Evolutionary conservation across 2,113 vertebrate genomes (phyloP).

Genomic region (Bos indicus): DNA sequence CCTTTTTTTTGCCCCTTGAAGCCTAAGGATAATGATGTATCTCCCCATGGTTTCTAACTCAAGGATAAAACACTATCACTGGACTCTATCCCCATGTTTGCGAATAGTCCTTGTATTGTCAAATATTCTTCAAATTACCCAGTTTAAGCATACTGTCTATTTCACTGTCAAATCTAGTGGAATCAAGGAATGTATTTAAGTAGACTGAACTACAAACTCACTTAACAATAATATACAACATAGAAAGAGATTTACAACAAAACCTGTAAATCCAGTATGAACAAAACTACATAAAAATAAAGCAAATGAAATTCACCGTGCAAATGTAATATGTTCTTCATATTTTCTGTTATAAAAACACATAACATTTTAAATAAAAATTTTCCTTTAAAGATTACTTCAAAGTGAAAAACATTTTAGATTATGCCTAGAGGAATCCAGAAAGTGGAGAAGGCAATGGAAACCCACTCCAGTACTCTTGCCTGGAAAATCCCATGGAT

Average conservation of each 20-base stretch:
- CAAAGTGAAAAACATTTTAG: not conserved
- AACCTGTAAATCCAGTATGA: not conserved
- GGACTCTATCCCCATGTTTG: not conserved
- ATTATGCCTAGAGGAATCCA: not conserved
- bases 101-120: not conserved
- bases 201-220: not conserved
- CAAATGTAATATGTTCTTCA: not conserved
- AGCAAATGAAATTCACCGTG: not conserved
- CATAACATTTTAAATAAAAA: not conserved
- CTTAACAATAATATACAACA: not conserved
- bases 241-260: not conserved
- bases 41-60: not conserved
- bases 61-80: not conserved
- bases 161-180: constrained; percentile 10
- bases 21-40: not conserved
- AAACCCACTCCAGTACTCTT: not conserved
- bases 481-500: not conserved
- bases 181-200: not conserved
- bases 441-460: not conserved
- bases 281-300: not conserved
- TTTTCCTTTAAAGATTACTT: not conserved
- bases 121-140: not conserved
- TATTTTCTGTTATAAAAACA: not conserved
- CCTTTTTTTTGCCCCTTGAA: not conserved
- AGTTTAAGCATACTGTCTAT: not conserved